Evolutionary conservation across 2,888 invertebrate genomes (phyloP).

Genomic region (Eilema sororculum): DNA sequence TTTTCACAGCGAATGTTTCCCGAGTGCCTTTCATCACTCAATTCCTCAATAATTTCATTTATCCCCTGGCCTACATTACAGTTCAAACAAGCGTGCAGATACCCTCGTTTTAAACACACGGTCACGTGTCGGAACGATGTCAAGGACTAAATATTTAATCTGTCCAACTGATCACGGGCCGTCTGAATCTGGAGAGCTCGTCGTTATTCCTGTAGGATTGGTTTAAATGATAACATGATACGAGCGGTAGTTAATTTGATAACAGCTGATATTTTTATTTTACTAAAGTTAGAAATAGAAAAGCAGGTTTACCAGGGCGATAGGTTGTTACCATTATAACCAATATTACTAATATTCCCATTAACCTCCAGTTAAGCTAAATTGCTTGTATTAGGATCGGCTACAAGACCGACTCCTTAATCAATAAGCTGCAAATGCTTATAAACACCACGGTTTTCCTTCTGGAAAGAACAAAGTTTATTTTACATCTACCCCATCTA

Average conservation of each 20-base stretch:
- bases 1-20: background rate
- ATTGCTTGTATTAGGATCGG: too few relatives aligned
- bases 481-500: too few relatives aligned
- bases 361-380: too few relatives aligned
- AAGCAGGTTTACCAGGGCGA: too few relatives aligned
- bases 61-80: conserved; percentile 3
- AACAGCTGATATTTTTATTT: too few relatives aligned
- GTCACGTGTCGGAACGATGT: conserved; percentile 21
- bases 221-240: background rate
- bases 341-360: too few relatives aligned
- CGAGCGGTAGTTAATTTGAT: background rate
- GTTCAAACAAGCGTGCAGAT: conserved; percentile 11
- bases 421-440: too few relatives aligned
- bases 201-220: background rate
- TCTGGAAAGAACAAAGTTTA: too few relatives aligned
- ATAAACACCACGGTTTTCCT: too few relatives aligned
- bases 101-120: conserved; percentile 11
- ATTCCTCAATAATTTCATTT: conserved; percentile 4
- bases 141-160: conserved; percentile 24
- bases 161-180: conserved; percentile 16
- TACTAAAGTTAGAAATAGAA: too few relatives aligned
- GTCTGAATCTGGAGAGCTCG: conserved; percentile 6
- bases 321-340: too few relatives aligned
- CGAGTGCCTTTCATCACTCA: background rate
- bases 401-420: too few relatives aligned